These are phyloP conservation scores for Acinonyx jubatus DNA, from an alignment of 2,113 vertebrate species.

Conservation along the genomic window DNA sequence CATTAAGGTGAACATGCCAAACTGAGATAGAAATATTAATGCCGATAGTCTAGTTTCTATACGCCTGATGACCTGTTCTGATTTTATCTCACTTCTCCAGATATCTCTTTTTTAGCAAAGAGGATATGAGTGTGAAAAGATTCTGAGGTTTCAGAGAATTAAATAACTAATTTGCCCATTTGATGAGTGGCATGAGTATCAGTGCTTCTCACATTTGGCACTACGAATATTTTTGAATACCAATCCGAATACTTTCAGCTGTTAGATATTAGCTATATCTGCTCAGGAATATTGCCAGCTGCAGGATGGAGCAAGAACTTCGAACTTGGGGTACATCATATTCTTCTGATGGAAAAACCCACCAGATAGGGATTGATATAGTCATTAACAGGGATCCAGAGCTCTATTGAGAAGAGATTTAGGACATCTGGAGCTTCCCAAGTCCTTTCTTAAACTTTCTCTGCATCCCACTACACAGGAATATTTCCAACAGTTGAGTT, in stretches of 20 bases:
- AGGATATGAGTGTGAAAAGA: background rate
- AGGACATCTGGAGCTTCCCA: background rate
- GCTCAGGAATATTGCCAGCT: constrained; percentile 40
- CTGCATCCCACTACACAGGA: background rate
- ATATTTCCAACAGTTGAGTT: background rate
- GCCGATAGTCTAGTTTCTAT: background rate
- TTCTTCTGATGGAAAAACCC: constrained; percentile 38
- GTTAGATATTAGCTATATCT: constrained; percentile 35
- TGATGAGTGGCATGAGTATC: constrained; percentile 38
- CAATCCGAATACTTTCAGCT: constrained; percentile 57
- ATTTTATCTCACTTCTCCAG: constrained; percentile 30
- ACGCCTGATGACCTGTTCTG: background rate
- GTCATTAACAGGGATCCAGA: background rate
- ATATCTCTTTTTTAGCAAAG: constrained; percentile 1
- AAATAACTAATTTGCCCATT: constrained; percentile 60
- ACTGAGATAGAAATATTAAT: constrained; percentile 35
- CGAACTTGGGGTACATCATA: background rate
- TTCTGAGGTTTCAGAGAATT: constrained; percentile 13
- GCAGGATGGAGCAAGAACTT: constrained; percentile 12
- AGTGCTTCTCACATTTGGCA: constrained; percentile 45
- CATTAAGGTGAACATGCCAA: background rate
- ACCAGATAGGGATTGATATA: background rate
- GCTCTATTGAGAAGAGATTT: background rate
- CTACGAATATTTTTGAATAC: constrained; percentile 56
- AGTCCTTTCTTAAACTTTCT: background rate